Conservation (phyloP, 2,797 vertebrate genomes). For the Tinamus major region DNA sequence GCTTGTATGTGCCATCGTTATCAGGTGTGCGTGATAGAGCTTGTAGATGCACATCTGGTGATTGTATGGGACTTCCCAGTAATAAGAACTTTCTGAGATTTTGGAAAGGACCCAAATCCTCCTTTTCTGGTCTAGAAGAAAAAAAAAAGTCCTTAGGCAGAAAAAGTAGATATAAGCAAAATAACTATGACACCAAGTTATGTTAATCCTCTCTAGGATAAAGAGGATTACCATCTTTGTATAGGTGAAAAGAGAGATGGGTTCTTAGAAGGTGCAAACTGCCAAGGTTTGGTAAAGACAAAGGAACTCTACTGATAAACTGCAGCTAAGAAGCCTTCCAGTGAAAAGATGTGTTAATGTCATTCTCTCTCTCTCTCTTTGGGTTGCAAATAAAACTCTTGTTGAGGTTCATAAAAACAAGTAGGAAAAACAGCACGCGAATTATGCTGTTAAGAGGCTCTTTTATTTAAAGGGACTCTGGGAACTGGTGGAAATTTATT, state of each 20-base stretch:
- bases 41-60: too few species aligned
- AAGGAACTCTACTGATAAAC: neutral
- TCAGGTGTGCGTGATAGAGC: too few species aligned
- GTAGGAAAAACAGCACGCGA: neutral
- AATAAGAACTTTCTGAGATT: too few species aligned
- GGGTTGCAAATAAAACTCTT: neutral
- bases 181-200: neutral
- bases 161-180: neutral
- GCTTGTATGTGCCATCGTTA: too few species aligned
- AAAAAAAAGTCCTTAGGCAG: too few species aligned
- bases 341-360: neutral
- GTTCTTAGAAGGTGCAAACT: neutral
- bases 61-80: too few species aligned
- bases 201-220: neutral
- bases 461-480: slow-evolving; percentile 3
- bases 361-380: neutral
- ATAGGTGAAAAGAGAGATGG: too few species aligned
- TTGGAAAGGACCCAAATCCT: too few species aligned
- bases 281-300: neutral
- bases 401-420: neutral
- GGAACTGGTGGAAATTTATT: neutral
- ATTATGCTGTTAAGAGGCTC: neutral
- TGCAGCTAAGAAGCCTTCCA: neutral
- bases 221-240: neutral
- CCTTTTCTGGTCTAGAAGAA: too few species aligned